A percentile compares a stretch with the other conserved stretches of the same genome.
Conservation (phyloP, 2,113 vertebrate genomes). For the Larimichthys crocea region DNA sequence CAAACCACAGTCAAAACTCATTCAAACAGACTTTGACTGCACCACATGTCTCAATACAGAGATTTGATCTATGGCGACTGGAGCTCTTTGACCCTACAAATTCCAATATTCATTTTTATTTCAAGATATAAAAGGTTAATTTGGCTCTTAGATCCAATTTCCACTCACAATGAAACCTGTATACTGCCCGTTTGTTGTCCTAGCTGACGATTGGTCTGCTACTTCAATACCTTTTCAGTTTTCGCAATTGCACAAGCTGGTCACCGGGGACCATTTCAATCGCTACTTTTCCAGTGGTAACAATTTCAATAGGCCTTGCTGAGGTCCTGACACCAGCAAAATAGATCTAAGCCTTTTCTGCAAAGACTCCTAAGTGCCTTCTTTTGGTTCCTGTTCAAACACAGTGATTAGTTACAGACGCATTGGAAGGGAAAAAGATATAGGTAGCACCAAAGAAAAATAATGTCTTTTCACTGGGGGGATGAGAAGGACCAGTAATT, state of each 20-base stretch:
- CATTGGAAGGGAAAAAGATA: conserved; percentile 46
- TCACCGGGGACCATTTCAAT: conserved; percentile 47
- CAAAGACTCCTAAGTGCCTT: conserved; percentile 43
- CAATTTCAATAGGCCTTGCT: conserved; percentile 44
- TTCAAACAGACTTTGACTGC: conserved; percentile 23
- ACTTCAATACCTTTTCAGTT: conserved; percentile 43
- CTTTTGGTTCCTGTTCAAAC: conserved; percentile 50
- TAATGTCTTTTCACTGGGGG: conserved; percentile 35
- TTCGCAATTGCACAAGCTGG: conserved; percentile 34
- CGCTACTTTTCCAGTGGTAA: conserved; percentile 50
- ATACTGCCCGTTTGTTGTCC: conserved; percentile 15
- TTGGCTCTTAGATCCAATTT: conserved; percentile 11
- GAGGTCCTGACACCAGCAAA: conserved; percentile 57
- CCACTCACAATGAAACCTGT: conserved; percentile 16
- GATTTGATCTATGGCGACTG: conserved; percentile 1
- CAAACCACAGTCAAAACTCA: conserved; percentile 57
- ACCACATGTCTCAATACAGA: conserved; percentile 20
- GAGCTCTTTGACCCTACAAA: conserved; percentile 7
- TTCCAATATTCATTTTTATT: conserved; percentile 8
- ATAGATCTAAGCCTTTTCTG: conserved; percentile 52
- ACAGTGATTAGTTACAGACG: conserved; percentile 52
- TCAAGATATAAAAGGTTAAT: conserved; percentile 16
- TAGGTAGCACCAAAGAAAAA: conserved; percentile 62
- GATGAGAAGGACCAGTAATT: conserved; percentile 35
- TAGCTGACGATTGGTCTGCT: conserved; percentile 23